phyloP scores from a whole-genome alignment of 2,888 invertebrate species.

The Acleris literana region DNA sequence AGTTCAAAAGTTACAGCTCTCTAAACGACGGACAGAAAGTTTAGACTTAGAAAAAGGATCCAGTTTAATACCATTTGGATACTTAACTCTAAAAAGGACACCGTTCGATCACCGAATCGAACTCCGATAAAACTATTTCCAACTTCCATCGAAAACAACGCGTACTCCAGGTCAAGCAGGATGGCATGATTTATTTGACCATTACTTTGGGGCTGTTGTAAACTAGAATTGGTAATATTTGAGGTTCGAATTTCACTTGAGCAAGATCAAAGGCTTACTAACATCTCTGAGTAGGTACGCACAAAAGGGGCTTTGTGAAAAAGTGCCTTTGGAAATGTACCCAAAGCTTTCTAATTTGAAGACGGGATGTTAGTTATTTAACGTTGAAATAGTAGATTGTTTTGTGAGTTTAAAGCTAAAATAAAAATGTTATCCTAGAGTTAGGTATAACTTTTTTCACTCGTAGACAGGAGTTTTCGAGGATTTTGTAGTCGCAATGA shows the following conservation, averaged over 20 bases:
- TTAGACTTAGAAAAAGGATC: too few relatives aligned
- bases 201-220: constrained; percentile 26
- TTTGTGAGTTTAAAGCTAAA: background rate
- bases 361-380: constrained; percentile 8
- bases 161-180: constrained; percentile 15
- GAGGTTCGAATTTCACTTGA: constrained; percentile 24
- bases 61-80: too few relatives aligned
- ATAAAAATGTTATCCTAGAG: background rate
- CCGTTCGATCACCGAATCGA: too few relatives aligned
- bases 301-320: constrained; percentile 24
- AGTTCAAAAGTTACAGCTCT: too few relatives aligned
- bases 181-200: constrained; percentile 33
- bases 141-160: constrained; percentile 4
- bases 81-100: too few relatives aligned
- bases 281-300: background rate
- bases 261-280: constrained; percentile 19
- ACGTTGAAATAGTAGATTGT: background rate
- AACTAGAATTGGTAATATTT: constrained; percentile 32
- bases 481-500: too few relatives aligned
- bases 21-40: too few relatives aligned
- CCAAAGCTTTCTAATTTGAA: constrained; percentile 10
- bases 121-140: background rate
- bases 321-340: constrained; percentile 20
- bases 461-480: too few relatives aligned
- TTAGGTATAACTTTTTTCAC: too few relatives aligned